These are phyloP conservation scores for Sebastes hubbsi DNA, from an alignment of 2,797 vertebrate species.

Conservation along the genomic window DNA sequence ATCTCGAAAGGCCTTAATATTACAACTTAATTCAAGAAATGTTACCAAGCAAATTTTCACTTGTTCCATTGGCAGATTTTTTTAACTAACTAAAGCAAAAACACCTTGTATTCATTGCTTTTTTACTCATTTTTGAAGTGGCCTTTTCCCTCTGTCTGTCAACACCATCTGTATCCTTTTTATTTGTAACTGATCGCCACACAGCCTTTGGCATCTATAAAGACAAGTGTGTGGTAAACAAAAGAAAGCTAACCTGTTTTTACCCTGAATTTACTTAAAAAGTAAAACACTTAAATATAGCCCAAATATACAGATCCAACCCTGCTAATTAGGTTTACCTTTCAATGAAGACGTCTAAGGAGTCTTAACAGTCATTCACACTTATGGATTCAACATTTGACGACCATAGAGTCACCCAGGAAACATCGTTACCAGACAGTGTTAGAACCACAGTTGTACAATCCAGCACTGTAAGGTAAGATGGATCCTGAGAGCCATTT, in stretches of 20 bases:
- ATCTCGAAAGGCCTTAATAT: too few relatives aligned
- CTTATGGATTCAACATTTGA: neutral
- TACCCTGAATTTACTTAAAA: neutral
- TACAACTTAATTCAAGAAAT: too few relatives aligned
- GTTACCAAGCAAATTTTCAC: too few relatives aligned
- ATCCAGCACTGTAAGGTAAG: constrained; percentile 99
- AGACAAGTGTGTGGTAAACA: constrained; percentile 16
- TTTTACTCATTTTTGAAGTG: too few relatives aligned
- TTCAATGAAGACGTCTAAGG: neutral
- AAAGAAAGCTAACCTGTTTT: constrained; percentile 9
- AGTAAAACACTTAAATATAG: neutral
- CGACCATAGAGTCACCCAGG: constrained; percentile 84
- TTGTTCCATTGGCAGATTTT: too few relatives aligned
- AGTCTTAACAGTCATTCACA: neutral
- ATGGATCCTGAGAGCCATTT: constrained; percentile 93
- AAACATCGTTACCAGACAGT: constrained; percentile 99
- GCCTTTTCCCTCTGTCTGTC: neutral
- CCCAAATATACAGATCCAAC: neutral
- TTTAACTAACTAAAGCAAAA: too few relatives aligned
- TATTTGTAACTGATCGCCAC: neutral
- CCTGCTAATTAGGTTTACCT: neutral
- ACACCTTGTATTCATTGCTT: too few relatives aligned
- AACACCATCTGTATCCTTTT: neutral
- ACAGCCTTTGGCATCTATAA: neutral
- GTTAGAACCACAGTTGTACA: constrained; percentile 94